Evolutionary conservation across 2,113 vertebrate genomes (phyloP), one percentile per base, ranked within the genome.

Genomic region (Amia ocellicauda): DNA sequence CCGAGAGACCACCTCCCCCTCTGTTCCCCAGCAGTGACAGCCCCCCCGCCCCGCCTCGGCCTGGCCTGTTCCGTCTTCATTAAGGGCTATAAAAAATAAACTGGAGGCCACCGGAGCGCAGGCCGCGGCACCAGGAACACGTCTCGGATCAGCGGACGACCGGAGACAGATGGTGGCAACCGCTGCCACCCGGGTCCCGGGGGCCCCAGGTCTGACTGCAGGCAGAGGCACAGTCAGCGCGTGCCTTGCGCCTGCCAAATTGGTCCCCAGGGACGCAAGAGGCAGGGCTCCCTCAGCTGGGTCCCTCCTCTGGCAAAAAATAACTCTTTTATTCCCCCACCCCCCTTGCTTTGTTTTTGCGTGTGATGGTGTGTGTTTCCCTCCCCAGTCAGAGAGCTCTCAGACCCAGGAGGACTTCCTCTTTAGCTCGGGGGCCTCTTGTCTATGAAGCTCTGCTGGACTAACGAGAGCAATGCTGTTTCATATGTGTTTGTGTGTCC

Each of bases 231-330:
- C 65, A 14, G 66, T 36, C 69, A 69, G 80, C 82, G 74, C 81
- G 81, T 86, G 40, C 80, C 66, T 16, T 58, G 71, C 77, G 69
- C 77, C 85, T 82, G 81, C 84, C 83, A 92, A 91, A 96, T 94
- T 91, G 89, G 88, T 79, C 86, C 84, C 84, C 69, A 64, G 68
- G 78, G 82, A 72, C 47, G 57, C 5, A 66, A 73, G 59, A 74
- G 56, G 67, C 45, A 51, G 20, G 53, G 79, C 69, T 69, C 64
- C 60, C 73, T 87, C 86, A 87, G 87, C 86, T 85, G 47, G 31
- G 31, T 28, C 26, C 51, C 55, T 13, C 63, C 43, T 54, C 31
- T 2, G 31, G 31, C 31, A 11, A 36, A 36, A 5, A 36, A 36
- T 7, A 36, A 36, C 31, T 7, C 31, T 36, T 36, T 11, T 1